Conservation (phyloP, 2,888 invertebrate species). For the Parasteatoda lunata region DNA sequence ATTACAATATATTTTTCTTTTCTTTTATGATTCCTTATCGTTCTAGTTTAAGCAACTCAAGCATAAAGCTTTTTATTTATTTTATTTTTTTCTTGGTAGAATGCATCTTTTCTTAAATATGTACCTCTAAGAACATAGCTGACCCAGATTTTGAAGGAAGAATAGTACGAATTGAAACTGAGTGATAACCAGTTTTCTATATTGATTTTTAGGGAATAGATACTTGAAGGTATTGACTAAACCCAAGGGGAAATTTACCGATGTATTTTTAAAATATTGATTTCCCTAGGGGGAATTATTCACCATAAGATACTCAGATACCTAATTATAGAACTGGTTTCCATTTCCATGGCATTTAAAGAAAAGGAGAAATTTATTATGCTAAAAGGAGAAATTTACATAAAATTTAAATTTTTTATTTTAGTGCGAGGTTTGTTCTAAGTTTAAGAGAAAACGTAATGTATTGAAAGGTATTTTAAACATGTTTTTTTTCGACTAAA, state of each 20-base stretch:
- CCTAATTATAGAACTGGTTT: neutral
- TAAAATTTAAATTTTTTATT: no score
- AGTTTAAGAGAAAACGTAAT: no score
- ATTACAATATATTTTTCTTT: no score
- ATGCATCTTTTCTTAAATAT: neutral
- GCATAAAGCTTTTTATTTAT: neutral
- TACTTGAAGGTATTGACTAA: neutral
- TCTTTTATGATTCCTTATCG: no score
- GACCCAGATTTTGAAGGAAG: slow-evolving; percentile 17
- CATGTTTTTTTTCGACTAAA: no score
- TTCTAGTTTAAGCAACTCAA: no score
- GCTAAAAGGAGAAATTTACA: no score
- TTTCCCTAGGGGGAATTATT: neutral
- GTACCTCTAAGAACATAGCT: slow-evolving; percentile 11
- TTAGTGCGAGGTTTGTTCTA: no score
- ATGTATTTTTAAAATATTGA: slow-evolving; percentile 5
- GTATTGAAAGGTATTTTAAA: no score
- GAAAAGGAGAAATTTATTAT: no score
- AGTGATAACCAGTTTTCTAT: neutral
- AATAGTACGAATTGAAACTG: slow-evolving; percentile 4
- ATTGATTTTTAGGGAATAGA: slow-evolving; percentile 3
- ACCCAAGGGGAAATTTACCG: neutral
- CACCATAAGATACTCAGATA: neutral
- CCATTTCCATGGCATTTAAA: no score
- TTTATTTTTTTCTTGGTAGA: neutral